These are phyloP conservation scores for Drosophila formosana DNA, from an alignment of 2,888 invertebrate genomes.

Conservation along the genomic window DNA sequence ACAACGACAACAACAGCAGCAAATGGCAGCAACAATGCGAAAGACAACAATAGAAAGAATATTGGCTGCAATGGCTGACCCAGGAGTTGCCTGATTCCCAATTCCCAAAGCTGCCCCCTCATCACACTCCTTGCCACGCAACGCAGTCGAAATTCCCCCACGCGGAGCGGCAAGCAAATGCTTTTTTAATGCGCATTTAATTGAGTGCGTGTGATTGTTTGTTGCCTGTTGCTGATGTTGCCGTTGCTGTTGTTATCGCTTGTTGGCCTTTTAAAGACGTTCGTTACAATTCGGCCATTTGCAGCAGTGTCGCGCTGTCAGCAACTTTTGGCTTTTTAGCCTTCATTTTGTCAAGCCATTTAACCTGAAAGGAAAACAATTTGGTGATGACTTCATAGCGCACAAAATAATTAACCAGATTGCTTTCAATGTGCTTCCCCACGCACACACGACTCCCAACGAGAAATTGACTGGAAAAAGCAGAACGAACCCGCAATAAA, in stretches of 20 bases:
- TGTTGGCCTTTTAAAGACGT: slow-evolving; percentile 52
- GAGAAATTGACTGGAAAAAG: slow-evolving; percentile 12
- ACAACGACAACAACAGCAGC: slow-evolving; percentile 14
- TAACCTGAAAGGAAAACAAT: slow-evolving; percentile 69
- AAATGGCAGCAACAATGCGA: slow-evolving; percentile 9
- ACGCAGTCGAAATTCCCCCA: background rate
- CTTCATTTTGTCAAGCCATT: slow-evolving; percentile 68
- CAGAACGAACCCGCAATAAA: slow-evolving; percentile 18
- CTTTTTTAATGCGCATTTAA: slow-evolving; percentile 77
- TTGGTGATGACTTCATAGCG: slow-evolving; percentile 70
- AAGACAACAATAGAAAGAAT: slow-evolving; percentile 44
- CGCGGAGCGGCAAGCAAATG: slow-evolving; percentile 51
- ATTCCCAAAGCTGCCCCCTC: background rate
- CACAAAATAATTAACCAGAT: slow-evolving; percentile 69
- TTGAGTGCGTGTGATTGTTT: slow-evolving; percentile 71
- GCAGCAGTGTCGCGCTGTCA: slow-evolving; percentile 14
- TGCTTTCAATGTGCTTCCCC: slow-evolving; percentile 35
- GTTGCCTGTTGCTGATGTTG: background rate
- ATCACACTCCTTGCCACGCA: background rate
- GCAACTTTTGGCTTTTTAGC: slow-evolving; percentile 16
- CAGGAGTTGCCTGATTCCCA: slow-evolving; percentile 26
- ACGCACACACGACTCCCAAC: background rate
- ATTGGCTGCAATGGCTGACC: slow-evolving; percentile 46
- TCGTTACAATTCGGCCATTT: slow-evolving; percentile 35
- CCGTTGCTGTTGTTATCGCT: slow-evolving; percentile 30